Evolutionary conservation across 2,888 invertebrate genomes (phyloP).

Genomic region (Hirtodrosophila trivittata): DNA sequence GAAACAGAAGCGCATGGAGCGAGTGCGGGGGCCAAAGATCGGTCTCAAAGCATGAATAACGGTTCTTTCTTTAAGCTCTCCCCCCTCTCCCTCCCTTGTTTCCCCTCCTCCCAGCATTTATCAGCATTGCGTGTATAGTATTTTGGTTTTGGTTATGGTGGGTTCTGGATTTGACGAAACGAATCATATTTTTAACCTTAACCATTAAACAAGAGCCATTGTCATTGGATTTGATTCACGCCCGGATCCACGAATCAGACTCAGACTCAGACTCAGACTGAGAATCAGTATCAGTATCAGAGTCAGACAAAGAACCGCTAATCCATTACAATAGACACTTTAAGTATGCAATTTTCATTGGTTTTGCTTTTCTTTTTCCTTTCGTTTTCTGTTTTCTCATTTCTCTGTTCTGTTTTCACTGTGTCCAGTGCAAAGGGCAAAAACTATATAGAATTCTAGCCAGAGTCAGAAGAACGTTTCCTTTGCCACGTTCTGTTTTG

Average conservation of each 20-base stretch:
- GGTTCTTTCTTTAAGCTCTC: conserved; percentile 28
- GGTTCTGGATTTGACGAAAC: too few species aligned
- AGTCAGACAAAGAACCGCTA: background rate
- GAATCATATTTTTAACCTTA: too few species aligned
- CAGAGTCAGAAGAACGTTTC: conserved; percentile 36
- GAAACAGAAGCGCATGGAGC: too few species aligned
- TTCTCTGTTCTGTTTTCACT: background rate
- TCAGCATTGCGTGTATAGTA: too few species aligned
- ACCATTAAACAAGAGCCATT: too few species aligned
- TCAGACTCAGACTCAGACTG: too few species aligned
- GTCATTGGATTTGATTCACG: too few species aligned
- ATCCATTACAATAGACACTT: conserved; percentile 15
- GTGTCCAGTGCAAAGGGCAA: conserved; percentile 36
- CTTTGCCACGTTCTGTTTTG: conserved; percentile 46
- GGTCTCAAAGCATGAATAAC: conserved; percentile 49
- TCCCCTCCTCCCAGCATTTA: background rate
- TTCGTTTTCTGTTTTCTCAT: background rate
- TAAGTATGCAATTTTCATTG: conserved; percentile 22
- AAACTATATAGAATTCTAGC: conserved; percentile 9
- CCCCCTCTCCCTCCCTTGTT: conserved; percentile 16
- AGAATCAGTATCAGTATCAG: too few species aligned
- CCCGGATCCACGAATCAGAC: too few species aligned
- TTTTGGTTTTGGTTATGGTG: too few species aligned
- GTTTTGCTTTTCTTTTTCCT: background rate
- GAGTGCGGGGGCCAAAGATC: conserved; percentile 53